Percentiles rank a stretch among this genome's conserved stretches.
Evolutionary conservation across 2,888 invertebrate species (phyloP).

Genomic region (Drosophila koepferae): DNA sequence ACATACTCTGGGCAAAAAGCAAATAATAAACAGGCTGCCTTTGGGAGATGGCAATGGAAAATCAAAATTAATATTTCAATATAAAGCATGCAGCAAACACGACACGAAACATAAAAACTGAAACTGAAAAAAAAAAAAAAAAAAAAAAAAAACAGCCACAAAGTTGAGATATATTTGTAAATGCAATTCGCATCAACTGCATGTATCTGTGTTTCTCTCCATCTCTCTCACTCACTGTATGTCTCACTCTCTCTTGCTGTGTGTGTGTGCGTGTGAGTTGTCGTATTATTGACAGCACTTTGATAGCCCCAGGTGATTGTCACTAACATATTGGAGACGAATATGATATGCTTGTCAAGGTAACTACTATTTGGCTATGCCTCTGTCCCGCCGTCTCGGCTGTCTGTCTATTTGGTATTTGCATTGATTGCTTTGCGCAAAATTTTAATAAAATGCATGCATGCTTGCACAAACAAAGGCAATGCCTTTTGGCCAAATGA

Average conservation of each 20-base stretch:
- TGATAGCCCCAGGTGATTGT: constrained; percentile 75
- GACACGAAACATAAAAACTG: constrained; percentile 23
- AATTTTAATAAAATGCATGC: constrained; percentile 71
- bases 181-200: constrained; percentile 7
- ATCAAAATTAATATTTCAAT: constrained; percentile 72
- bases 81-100: constrained; percentile 44
- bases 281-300: constrained; percentile 71
- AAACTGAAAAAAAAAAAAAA: constrained; percentile 39
- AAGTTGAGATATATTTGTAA: constrained; percentile 38
- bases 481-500: constrained; percentile 46
- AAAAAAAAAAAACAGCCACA: constrained; percentile 49
- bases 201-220: neutral
- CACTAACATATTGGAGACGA: constrained; percentile 69
- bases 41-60: constrained; percentile 20
- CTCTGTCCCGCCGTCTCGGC: constrained; percentile 17
- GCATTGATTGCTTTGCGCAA: constrained; percentile 61
- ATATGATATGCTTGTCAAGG: constrained; percentile 73
- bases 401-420: constrained; percentile 42
- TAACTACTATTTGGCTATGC: constrained; percentile 49
- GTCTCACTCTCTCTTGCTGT: neutral
- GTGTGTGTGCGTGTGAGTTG: constrained; percentile 32
- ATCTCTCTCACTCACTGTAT: neutral
- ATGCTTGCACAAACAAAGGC: constrained; percentile 57
- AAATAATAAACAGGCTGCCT: constrained; percentile 45
- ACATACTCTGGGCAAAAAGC: constrained; percentile 21